A percentile compares a stretch with the other conserved stretches of the same genome.
Evolutionary conservation across 2,888 invertebrate species (phyloP).

Genomic region (Microdon myrmicae): DNA sequence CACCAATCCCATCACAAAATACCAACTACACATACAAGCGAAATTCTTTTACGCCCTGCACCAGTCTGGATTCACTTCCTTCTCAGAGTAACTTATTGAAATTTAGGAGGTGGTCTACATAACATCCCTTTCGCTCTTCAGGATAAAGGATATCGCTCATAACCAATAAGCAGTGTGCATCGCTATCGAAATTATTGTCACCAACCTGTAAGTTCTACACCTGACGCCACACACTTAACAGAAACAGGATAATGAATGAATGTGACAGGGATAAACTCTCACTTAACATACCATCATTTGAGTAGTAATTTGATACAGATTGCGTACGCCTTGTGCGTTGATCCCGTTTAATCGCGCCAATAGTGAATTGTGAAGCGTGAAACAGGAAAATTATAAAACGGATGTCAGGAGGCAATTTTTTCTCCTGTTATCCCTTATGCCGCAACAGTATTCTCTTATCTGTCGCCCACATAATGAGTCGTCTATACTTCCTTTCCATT

Average conservation of each 20-base stretch:
- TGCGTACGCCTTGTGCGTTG: conserved; percentile 33
- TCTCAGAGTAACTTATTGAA: conserved; percentile 13
- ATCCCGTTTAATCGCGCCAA: conserved; percentile 40
- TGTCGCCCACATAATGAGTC: conserved; percentile 41
- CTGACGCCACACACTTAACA: no score
- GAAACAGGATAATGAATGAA: no score
- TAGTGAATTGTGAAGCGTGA: conserved; percentile 32
- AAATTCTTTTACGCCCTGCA: background rate
- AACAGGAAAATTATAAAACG: conserved; percentile 44
- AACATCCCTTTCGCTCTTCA: conserved; percentile 11
- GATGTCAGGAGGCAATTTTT: conserved; percentile 46
- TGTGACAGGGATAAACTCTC: no score
- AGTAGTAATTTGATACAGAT: conserved; percentile 42
- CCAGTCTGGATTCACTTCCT: conserved; percentile 3
- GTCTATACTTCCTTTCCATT: conserved; percentile 32
- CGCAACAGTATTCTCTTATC: conserved; percentile 30
- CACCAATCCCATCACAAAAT: conserved; percentile 21
- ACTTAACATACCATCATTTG: no score
- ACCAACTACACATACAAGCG: conserved; percentile 1
- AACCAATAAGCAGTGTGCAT: conserved; percentile 31
- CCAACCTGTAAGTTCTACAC: conserved; percentile 26
- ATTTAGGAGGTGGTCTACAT: conserved; percentile 37
- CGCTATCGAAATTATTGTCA: conserved; percentile 26
- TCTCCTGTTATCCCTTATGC: conserved; percentile 30
- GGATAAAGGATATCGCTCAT: conserved; percentile 27